These are phyloP conservation scores for Eupithecia dodoneata DNA, from an alignment of 2,888 invertebrate species.

Conservation along the genomic window DNA sequence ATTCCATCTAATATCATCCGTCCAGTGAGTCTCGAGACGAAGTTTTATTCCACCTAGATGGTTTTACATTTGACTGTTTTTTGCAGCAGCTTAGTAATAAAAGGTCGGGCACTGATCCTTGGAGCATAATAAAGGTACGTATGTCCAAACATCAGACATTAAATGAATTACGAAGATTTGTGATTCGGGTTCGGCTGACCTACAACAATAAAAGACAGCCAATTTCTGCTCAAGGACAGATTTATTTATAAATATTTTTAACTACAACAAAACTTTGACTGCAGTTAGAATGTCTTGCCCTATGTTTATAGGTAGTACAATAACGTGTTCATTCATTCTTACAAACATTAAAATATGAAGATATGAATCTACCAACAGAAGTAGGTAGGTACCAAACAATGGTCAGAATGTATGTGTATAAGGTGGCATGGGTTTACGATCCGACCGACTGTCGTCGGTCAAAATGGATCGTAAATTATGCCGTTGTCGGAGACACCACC, in stretches of 20 bases:
- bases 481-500: conserved; percentile 49
- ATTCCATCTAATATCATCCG: conserved; percentile 20
- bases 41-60: not conserved
- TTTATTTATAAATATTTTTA: conserved; percentile 18
- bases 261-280: not conserved
- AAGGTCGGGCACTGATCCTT: conserved; percentile 8
- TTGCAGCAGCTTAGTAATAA: not conserved
- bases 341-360: too few relatives aligned
- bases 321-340: too few relatives aligned
- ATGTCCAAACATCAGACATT: conserved; percentile 3
- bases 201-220: not conserved
- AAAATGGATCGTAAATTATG: conserved; percentile 56
- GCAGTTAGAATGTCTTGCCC: not conserved
- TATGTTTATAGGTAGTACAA: not conserved
- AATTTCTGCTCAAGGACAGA: not conserved
- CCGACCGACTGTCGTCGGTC: conserved; percentile 51
- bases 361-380: not conserved
- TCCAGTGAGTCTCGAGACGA: conserved; percentile 10
- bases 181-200: conserved; percentile 22
- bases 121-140: not conserved
- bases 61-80: conserved; percentile 13
- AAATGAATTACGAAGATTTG: conserved; percentile 31
- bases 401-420: conserved; percentile 22
- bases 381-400: not conserved
- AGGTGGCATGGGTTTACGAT: conserved; percentile 55